Evolutionary conservation across 2,888 invertebrate genomes (phyloP), one percentile per base, ranked within the genome.

Genomic region (Hirtodrosophila duncani): DNA sequence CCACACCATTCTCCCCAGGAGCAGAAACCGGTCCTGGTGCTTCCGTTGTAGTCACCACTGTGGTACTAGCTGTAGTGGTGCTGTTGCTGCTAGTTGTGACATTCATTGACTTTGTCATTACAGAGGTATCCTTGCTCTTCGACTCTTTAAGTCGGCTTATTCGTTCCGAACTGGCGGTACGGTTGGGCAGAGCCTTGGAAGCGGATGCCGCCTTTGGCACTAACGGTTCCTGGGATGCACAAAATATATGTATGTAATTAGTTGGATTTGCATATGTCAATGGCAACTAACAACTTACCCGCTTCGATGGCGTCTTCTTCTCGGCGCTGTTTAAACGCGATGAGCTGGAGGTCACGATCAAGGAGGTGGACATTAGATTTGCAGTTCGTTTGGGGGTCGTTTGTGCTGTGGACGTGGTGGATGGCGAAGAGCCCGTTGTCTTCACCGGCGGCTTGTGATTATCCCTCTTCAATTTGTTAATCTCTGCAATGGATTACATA

Each of bases 361-460:
- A 62, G 61, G 86, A 85, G 58, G 83, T 84, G 53, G 85, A 82
- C 84, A 84, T 84, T 55, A 84, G 69, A 67, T 85, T 83, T 52
- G 74, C 70, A 67, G 83, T 77, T 79, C 86, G 85, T 83, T 87
- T 85, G 67, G 87, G 86, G 48, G 89, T 87, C 52, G 88, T 86
- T 83, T 85, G 85, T 83, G 82, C 83, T 81, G 80, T 82, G 64
- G 62, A 67, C 63, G 70, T 72, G n/a, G n/a, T n/a, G 45, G 81
- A 43, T 64, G 78, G 75, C 53, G 82, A 81, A 44, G 69, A 62
- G 30, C 71, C 62, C 55, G 81, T 69, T 51, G 77, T 81, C 64
- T 84, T 85, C 8, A 89, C 78, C 48, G 89, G 89, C 60, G 89
- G 89, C 83, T 88, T 83, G 30, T 83, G 88, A 34, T 86, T 87